phyloP scores from a whole-genome alignment of 23 tunicate species.

The Ascidia mentula region DNA sequence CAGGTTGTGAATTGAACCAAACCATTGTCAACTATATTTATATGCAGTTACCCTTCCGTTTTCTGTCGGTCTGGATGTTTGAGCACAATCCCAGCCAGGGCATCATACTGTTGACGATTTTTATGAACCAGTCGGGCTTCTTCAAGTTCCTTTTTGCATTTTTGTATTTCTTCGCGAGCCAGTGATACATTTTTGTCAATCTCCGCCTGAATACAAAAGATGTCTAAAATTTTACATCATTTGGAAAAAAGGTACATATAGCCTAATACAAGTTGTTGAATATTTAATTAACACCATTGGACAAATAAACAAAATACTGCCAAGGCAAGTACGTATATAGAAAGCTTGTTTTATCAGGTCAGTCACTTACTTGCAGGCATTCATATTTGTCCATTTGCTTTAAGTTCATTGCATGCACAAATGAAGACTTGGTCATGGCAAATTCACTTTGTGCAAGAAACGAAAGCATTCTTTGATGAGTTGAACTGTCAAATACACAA shows the following conservation, averaged over 20 bases:
- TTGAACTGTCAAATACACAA: conserved; percentile 39
- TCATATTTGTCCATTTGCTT: conserved; percentile 72
- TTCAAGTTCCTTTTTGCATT: conserved; percentile 67
- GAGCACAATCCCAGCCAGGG: conserved; percentile 64
- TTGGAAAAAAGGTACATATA: too few relatives aligned
- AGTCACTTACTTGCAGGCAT: conserved; percentile 42
- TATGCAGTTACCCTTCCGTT: conserved; percentile 67
- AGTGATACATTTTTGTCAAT: conserved; percentile 71
- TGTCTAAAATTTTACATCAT: too few relatives aligned
- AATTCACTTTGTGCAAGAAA: conserved; percentile 76
- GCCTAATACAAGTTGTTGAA: too few relatives aligned
- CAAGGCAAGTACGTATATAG: neutral
- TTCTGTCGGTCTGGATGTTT: conserved; percentile 82
- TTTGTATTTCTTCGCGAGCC: conserved; percentile 71
- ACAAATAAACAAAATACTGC: neutral
- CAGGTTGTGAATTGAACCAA: too few relatives aligned
- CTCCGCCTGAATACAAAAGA: conserved; percentile 35
- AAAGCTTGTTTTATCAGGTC: neutral
- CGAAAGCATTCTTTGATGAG: conserved; percentile 82
- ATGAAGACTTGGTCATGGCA: conserved; percentile 76
- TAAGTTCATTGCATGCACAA: conserved; percentile 74
- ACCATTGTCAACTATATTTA: too few relatives aligned
- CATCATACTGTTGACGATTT: conserved; percentile 84
- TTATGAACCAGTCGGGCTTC: conserved; percentile 72
- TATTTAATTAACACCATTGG: too few relatives aligned